These are phyloP conservation scores for Uria lomvia DNA, from an alignment of 2,113 vertebrate species.

Conservation along the genomic window DNA sequence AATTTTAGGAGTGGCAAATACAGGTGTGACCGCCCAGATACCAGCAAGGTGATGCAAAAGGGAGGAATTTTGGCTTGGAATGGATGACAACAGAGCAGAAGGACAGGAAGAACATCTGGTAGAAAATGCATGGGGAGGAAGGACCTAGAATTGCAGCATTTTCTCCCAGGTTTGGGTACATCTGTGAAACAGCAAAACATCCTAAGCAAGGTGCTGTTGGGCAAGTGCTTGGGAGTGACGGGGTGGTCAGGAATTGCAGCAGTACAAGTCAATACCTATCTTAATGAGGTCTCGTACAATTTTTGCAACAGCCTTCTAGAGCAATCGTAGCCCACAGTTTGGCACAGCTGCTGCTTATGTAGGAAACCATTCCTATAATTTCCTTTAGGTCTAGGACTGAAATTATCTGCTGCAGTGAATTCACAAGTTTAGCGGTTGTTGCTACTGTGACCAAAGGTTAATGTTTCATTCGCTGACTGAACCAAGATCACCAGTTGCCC, in stretches of 20 bases:
- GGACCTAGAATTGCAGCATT: neutral
- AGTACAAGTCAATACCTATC: neutral
- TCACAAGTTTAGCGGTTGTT: conserved; percentile 13
- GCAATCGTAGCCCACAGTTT: neutral
- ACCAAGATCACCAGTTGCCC: conserved; percentile 23
- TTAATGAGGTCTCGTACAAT: neutral
- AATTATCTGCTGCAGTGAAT: conserved; percentile 1
- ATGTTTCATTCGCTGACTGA: conserved; percentile 19
- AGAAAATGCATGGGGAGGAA: neutral
- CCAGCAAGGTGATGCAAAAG: neutral
- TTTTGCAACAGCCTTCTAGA: neutral
- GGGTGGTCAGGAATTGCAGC: neutral
- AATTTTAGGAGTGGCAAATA: neutral
- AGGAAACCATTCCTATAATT: neutral
- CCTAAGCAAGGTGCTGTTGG: neutral
- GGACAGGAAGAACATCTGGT: neutral
- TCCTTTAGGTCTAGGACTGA: neutral
- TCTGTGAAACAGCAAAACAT: neutral
- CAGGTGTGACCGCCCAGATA: neutral
- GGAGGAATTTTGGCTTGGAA: neutral
- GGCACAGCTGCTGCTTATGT: neutral
- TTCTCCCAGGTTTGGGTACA: neutral
- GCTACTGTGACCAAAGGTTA: conserved; percentile 46
- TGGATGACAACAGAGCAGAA: neutral
- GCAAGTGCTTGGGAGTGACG: neutral